These are phyloP conservation scores for Tridacna crocea DNA, from an alignment of 2,888 invertebrate species.

Conservation along the genomic window DNA sequence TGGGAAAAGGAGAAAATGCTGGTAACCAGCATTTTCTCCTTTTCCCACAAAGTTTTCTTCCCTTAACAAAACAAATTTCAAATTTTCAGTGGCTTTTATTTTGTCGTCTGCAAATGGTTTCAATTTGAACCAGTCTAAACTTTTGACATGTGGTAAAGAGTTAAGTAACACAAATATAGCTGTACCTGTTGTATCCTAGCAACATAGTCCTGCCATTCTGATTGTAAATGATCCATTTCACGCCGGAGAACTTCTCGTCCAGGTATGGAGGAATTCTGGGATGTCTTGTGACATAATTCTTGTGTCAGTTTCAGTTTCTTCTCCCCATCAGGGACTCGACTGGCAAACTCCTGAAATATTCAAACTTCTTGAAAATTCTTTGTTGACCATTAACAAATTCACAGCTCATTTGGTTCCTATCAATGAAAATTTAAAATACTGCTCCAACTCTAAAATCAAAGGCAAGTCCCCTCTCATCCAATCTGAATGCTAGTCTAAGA, in stretches of 20 bases:
- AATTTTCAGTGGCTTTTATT: too few species aligned
- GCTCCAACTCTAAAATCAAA: not conserved
- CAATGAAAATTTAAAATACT: not conserved
- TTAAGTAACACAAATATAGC: too few species aligned
- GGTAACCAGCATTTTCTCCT: too few species aligned
- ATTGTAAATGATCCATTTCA: constrained; percentile 94
- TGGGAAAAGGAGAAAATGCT: too few species aligned
- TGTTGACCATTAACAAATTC: too few species aligned
- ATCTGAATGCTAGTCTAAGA: too few species aligned
- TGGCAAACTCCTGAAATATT: constrained; percentile 70
- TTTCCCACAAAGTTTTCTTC: too few species aligned
- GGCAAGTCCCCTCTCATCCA: too few species aligned
- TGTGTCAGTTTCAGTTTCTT: constrained; percentile 70
- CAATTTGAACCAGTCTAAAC: too few species aligned
- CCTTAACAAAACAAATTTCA: too few species aligned
- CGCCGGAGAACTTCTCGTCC: constrained; percentile 94
- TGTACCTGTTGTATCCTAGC: constrained; percentile 68
- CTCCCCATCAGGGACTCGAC: constrained; percentile 73
- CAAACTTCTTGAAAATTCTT: not conserved
- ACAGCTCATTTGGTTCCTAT: not conserved
- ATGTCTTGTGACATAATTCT: constrained; percentile 70
- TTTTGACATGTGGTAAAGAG: too few species aligned
- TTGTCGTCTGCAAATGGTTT: too few species aligned
- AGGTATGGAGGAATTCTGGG: constrained; percentile 93
- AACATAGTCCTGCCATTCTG: constrained; percentile 90